Base-by-base conservation (phyloP, 2,888 invertebrate genomes). In the Thymelicus acteon region DNA sequence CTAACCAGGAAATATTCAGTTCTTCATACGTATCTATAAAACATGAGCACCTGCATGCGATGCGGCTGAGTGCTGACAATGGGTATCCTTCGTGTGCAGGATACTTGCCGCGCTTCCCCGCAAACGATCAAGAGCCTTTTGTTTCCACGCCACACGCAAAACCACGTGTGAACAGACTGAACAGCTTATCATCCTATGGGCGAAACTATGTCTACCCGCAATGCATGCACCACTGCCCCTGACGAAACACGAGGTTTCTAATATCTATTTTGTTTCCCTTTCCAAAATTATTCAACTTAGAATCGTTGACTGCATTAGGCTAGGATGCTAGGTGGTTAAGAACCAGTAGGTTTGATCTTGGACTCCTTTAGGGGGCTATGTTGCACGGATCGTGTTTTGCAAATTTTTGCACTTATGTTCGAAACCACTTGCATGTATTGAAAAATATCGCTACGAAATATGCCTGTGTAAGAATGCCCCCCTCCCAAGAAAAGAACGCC, bases 91-190 rank as follows among this genome's bases (percentile, higher is more conserved):
- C 76, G 76, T 77, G 79, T 77, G 78, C 80, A 77, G 77, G 76
- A 75, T 76, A 77, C 79, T 77, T 77, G 77, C 78, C 71, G 68
- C 72, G 72, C 75, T 75, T 73, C 69, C 75, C 47, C 77, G 73
- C 73, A 75, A 77, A 75, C 77, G 76, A 78, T 77, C 77, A 84
- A 84, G 82, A 82, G 71, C 82, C 81, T 82, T 57, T 85, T 86
- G 85, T 86, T 81, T 78, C 74, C 74, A 72, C 57, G 67, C 60
- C 66, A 71, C 72, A 72, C 69, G 73, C 69, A 60, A 60, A 31
- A 52, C 52, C 72, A 71, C 64, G 71, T 67, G 60, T 54, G 60
- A 57, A 37, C 39, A 37, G 13, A 57, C 31, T n/a, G 57, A 57
- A 37, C 19, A 54, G 24, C 24, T 54, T 54, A 54, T 54, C 54